A percentile compares a stretch with the other conserved stretches of the same genome.
phyloP scores from a whole-genome alignment of 2,888 invertebrate genomes.

The Cordilura impudica region DNA sequence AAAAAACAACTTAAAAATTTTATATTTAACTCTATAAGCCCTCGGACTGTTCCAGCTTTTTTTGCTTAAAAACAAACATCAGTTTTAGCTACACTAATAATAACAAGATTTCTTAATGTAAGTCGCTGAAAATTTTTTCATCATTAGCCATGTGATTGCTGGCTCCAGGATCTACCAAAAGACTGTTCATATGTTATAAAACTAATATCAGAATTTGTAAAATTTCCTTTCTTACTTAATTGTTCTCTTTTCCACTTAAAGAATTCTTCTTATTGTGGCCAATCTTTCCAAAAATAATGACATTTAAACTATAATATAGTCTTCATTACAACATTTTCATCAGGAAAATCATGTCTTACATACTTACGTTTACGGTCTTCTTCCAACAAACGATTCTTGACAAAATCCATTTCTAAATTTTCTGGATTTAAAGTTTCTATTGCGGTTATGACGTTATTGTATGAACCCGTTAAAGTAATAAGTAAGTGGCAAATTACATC shows the following conservation, averaged over 20 bases:
- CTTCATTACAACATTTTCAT: no score
- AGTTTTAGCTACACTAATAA: not conserved
- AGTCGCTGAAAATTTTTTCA: no score
- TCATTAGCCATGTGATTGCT: no score
- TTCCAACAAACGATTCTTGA: no score
- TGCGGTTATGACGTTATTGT: no score
- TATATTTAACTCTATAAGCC: not conserved
- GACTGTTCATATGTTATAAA: not conserved
- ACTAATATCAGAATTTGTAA: not conserved
- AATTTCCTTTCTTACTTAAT: not conserved
- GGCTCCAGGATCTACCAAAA: no score
- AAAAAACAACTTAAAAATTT: not conserved
- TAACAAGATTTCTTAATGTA: not conserved
- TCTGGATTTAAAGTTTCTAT: no score
- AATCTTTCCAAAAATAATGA: constrained; percentile 1
- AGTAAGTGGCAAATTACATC: no score
- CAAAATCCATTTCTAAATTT: no score
- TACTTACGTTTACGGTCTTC: no score
- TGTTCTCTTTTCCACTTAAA: not conserved
- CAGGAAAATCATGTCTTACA: no score
- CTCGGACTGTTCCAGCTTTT: not conserved
- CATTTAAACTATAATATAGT: not conserved
- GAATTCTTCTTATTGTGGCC: constrained; percentile 11
- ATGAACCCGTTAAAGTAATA: no score
- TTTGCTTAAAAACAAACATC: not conserved